phyloP scores from a whole-genome alignment of 1,140 invertebrate species.

The Conopomorpha cramerella region DNA sequence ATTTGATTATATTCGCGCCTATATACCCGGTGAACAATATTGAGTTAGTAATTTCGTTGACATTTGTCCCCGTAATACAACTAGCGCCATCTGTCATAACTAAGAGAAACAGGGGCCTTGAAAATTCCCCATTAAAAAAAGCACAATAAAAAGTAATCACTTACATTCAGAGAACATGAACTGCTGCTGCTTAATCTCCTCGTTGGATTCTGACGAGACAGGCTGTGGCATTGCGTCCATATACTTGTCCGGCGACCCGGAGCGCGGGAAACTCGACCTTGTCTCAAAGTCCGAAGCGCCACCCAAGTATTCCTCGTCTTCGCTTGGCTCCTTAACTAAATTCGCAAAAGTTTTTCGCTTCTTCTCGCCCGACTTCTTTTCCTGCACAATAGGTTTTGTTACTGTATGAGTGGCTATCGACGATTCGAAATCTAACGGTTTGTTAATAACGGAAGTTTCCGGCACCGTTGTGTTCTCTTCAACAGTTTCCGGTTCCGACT shows the following conservation, averaged over 20 bases:
- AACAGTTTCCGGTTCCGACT: constrained; percentile 1
- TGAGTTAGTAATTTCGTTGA: no score
- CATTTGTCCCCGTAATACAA: no score
- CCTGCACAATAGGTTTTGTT: constrained; percentile 17
- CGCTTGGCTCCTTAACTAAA: constrained; percentile 13
- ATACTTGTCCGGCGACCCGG: constrained; percentile 31
- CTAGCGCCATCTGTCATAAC: no score
- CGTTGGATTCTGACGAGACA: constrained; percentile 21
- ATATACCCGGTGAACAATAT: no score
- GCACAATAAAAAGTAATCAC: no score
- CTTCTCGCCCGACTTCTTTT: constrained; percentile 14
- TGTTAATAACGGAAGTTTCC: background rate
- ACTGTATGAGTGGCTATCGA: constrained; percentile 42
- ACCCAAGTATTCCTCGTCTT: constrained; percentile 37
- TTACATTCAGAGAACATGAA: constrained; percentile 44
- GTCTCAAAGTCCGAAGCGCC: constrained; percentile 38
- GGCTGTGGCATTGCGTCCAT: constrained; percentile 10
- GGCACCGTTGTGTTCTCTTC: constrained; percentile 5
- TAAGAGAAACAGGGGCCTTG: no score
- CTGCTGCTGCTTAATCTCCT: constrained; percentile 23
- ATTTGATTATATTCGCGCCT: no score
- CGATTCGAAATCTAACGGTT: constrained; percentile 36
- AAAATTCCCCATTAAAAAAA: no score
- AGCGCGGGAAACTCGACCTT: constrained; percentile 34
- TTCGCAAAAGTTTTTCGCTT: constrained; percentile 17